A percentile compares a stretch with the other conserved stretches of the same genome.
Conservation (phyloP, 2,888 invertebrate species). For the Stomorhina lunata region DNA sequence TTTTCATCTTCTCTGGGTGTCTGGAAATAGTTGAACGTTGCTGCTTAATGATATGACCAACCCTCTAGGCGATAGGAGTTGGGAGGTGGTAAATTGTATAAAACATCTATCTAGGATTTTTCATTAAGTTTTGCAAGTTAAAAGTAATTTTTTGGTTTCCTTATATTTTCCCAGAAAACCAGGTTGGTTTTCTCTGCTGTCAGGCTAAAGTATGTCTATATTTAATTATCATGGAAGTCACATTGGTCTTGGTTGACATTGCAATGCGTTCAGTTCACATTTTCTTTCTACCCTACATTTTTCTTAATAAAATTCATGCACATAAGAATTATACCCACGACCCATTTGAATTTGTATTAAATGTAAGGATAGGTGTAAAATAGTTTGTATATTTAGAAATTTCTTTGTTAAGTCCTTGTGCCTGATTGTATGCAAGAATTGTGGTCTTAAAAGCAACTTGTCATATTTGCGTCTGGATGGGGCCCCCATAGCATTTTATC, state of each 20-base stretch:
- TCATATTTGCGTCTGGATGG: background rate
- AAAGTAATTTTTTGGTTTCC: no score
- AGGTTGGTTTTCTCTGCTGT: background rate
- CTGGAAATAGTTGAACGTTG: background rate
- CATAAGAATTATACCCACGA: background rate
- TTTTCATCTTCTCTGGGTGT: background rate
- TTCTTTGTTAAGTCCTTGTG: background rate
- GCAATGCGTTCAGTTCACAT: background rate
- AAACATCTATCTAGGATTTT: no score
- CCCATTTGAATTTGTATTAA: background rate
- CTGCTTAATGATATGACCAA: background rate
- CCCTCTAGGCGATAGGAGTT: background rate
- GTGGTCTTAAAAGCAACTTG: background rate
- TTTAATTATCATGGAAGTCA: slow-evolving; percentile 1
- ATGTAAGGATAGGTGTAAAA: background rate
- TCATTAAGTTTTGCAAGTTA: no score
- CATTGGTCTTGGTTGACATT: slow-evolving; percentile 28
- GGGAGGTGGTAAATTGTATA: no score
- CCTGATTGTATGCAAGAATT: background rate
- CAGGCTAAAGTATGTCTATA: background rate
- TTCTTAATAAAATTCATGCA: background rate
- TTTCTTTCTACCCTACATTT: background rate
- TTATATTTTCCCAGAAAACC: no score
- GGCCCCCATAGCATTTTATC: no score
- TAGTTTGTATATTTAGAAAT: background rate